These are phyloP conservation scores for Phocoena phocoena DNA, from an alignment of 2,113 vertebrate species.

Conservation along the genomic window DNA sequence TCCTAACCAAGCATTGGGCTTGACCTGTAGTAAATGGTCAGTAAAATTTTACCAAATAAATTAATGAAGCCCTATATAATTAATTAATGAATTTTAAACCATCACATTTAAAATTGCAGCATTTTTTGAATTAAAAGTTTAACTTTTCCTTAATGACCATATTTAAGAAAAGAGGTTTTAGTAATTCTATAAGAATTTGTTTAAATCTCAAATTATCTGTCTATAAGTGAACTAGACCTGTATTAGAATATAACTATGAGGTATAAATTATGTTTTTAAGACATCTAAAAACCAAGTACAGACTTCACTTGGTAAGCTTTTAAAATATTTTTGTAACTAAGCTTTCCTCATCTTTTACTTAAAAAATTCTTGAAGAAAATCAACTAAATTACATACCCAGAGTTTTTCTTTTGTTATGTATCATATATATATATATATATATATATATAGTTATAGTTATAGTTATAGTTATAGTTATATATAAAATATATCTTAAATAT, in stretches of 20 bases:
- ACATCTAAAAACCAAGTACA: background rate
- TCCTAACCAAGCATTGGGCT: background rate
- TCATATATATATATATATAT: background rate
- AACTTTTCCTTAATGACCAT: background rate
- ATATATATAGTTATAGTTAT: background rate
- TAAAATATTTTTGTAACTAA: background rate
- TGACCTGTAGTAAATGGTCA: background rate
- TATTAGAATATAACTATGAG: background rate
- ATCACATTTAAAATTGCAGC: background rate
- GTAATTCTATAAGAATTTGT: background rate
- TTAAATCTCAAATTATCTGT: background rate
- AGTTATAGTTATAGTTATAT: no score
- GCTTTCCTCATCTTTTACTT: background rate
- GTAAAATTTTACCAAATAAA: background rate
- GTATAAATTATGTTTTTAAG: background rate
- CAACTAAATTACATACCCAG: background rate
- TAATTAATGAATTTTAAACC: background rate
- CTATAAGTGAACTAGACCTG: background rate
- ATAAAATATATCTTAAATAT: background rate
- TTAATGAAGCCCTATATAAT: background rate
- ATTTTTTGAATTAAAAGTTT: background rate
- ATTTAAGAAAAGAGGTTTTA: background rate
- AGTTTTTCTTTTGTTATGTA: background rate
- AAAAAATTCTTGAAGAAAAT: background rate
- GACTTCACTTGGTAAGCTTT: background rate